phyloP scores from a whole-genome alignment of 1,140 invertebrate genomes.

The Drosophila arawakana region DNA sequence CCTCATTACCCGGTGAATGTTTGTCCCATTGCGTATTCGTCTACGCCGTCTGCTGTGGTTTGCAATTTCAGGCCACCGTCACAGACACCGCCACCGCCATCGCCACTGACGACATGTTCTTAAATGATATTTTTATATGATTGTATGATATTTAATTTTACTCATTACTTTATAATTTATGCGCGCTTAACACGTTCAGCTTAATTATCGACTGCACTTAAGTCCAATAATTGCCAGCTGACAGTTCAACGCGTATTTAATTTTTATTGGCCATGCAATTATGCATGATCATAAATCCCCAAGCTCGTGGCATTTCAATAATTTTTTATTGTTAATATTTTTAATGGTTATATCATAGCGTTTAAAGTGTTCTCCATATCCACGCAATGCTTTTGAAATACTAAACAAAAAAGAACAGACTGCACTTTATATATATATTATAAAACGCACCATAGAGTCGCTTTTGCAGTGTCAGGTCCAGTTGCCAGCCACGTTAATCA shows the following conservation, averaged over 20 bases:
- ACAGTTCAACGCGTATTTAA: conserved; percentile 61
- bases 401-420: conserved; percentile 12
- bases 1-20: conserved; percentile 38
- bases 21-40: conserved; percentile 30
- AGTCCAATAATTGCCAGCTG: conserved; percentile 61
- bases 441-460: not conserved
- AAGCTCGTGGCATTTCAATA: conserved; percentile 63
- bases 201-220: conserved; percentile 63
- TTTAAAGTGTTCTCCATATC: conserved; percentile 13
- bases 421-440: not conserved
- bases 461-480: conserved; percentile 8
- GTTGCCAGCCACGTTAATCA: conserved; percentile 36
- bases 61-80: conserved; percentile 15
- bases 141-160: conserved; percentile 21
- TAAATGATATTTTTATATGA: conserved; percentile 29
- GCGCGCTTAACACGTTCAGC: conserved; percentile 33
- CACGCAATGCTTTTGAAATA: not conserved
- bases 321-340: conserved; percentile 71
- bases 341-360: conserved; percentile 45
- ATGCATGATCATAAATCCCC: conserved; percentile 52
- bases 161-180: conserved; percentile 52
- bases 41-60: conserved; percentile 17
- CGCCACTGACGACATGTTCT: conserved; percentile 14
- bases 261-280: conserved; percentile 69
- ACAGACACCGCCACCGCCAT: not conserved